These are phyloP conservation scores for Malurus splendens DNA, from an alignment of 2,797 vertebrate genomes.

Conservation along the genomic window DNA sequence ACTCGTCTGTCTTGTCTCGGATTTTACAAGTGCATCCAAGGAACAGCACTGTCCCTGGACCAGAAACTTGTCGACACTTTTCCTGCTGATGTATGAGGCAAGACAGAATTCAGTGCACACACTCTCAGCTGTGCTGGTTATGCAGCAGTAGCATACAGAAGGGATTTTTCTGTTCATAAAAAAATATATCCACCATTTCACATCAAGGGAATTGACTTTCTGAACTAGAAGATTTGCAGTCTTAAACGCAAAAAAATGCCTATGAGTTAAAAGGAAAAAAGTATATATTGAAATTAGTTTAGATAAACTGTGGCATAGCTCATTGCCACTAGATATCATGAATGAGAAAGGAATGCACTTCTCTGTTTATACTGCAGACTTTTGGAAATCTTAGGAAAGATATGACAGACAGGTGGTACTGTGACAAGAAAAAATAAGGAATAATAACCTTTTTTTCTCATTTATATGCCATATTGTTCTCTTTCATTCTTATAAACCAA, in stretches of 20 bases:
- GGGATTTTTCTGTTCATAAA: background rate
- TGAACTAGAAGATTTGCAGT: background rate
- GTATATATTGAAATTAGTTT: background rate
- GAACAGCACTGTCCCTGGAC: slow-evolving; percentile 21
- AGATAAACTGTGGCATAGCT: background rate
- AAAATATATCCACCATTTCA: background rate
- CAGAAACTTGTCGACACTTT: slow-evolving; percentile 28
- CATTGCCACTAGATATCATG: background rate
- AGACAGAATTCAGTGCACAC: background rate
- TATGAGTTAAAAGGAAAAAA: background rate
- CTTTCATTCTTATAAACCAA: background rate
- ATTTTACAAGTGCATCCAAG: slow-evolving; percentile 34
- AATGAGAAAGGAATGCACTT: background rate
- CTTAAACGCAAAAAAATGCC: background rate
- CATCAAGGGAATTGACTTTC: background rate
- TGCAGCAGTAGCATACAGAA: background rate
- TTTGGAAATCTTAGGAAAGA: slow-evolving; percentile 16
- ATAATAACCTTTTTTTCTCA: background rate
- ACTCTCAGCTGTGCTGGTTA: background rate
- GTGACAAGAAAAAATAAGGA: background rate
- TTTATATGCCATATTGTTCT: slow-evolving; percentile 1
- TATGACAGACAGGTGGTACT: background rate
- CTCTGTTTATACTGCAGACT: background rate
- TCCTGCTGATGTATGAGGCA: slow-evolving; percentile 23
- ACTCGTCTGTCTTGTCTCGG: slow-evolving; percentile 7